These are phyloP conservation scores for Poeciliopsis presidionis DNA, from an alignment of 2,797 vertebrate genomes.

Conservation along the genomic window DNA sequence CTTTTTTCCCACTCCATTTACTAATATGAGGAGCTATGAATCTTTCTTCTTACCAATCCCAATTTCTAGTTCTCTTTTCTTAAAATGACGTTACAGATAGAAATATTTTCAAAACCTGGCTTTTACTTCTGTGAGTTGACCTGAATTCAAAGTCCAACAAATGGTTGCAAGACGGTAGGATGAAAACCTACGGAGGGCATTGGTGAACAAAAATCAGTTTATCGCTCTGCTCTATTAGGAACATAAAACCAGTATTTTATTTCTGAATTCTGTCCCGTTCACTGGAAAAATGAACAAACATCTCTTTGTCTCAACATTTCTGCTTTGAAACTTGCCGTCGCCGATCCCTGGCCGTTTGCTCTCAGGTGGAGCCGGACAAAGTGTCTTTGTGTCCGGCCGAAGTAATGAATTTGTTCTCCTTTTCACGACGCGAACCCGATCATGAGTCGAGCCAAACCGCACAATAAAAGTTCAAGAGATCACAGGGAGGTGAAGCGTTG, in stretches of 20 bases:
- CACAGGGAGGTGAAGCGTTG: constrained; percentile 74
- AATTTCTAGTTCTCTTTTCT: too few species aligned
- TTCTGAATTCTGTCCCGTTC: constrained; percentile 25
- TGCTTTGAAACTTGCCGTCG: constrained; percentile 16
- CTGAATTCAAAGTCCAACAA: too few species aligned
- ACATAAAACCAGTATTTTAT: neutral
- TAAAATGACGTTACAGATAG: too few species aligned
- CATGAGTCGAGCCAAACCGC: constrained; percentile 38
- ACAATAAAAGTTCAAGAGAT: constrained; percentile 74
- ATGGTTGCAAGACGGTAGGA: too few species aligned
- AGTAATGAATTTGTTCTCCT: constrained; percentile 65
- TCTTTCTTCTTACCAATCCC: too few species aligned
- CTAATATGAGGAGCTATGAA: neutral
- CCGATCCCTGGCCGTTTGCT: constrained; percentile 51
- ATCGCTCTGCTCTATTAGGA: too few species aligned
- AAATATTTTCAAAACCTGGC: too few species aligned
- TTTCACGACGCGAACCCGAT: constrained; percentile 64
- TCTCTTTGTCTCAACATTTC: constrained; percentile 15
- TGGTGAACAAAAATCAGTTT: too few species aligned
- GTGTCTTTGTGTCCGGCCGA: constrained; percentile 38
- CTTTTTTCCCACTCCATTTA: neutral
- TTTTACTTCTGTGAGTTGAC: too few species aligned
- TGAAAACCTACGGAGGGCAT: too few species aligned
- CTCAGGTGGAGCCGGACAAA: constrained; percentile 41
- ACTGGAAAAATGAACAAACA: constrained; percentile 34